Conservation (phyloP, 2,888 invertebrate genomes). For the Tachina fera region DNA sequence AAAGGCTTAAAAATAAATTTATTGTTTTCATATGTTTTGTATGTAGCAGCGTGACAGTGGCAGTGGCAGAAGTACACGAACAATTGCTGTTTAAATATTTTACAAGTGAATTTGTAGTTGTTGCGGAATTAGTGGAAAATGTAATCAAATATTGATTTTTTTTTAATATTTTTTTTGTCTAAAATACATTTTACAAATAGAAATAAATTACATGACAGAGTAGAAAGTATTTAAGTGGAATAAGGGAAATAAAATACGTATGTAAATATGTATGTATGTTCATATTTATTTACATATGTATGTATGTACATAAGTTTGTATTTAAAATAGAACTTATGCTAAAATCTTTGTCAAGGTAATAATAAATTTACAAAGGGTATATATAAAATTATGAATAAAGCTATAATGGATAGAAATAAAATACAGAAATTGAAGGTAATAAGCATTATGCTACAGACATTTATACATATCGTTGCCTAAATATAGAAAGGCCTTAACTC, state of each 20-base stretch:
- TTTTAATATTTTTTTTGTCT: neutral
- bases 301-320: too few species aligned
- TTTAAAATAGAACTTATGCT: slow-evolving; percentile 16
- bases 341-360: slow-evolving; percentile 58
- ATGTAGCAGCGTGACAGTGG: neutral
- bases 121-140: slow-evolving; percentile 51
- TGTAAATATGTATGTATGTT: too few species aligned
- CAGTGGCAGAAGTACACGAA: slow-evolving; percentile 40
- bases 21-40: slow-evolving; percentile 35
- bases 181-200: slow-evolving; percentile 35
- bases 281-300: too few species aligned
- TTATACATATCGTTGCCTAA: too few species aligned
- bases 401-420: slow-evolving; percentile 2
- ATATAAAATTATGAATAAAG: neutral
- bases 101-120: slow-evolving; percentile 42
- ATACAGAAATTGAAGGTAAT: neutral
- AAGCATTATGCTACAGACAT: neutral
- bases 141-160: slow-evolving; percentile 58
- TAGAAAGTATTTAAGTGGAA: slow-evolving; percentile 44
- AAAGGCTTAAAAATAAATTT: slow-evolving; percentile 56
- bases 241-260: slow-evolving; percentile 19
- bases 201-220: slow-evolving; percentile 43
- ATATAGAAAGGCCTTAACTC: too few species aligned
- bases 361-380: neutral
- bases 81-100: slow-evolving; percentile 57